Evolutionary conservation across 2,113 vertebrate species (phyloP).

Genomic region (Scalopus aquaticus): DNA sequence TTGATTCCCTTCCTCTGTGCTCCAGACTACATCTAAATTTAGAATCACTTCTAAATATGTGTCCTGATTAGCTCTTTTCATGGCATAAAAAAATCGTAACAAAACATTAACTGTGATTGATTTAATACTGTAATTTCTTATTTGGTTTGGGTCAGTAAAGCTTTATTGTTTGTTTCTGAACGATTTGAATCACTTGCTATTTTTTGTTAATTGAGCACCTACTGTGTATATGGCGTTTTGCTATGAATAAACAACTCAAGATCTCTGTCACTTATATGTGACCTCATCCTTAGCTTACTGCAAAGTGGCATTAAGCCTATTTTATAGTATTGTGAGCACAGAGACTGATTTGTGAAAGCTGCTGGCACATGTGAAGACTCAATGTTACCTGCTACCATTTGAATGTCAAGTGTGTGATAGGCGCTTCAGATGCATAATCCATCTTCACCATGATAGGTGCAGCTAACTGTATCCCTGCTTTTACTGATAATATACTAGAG

Average conservation of each 20-base stretch:
- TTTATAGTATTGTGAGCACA: not conserved
- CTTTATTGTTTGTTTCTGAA: conserved; percentile 6
- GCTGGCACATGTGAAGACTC: not conserved
- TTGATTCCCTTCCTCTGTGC: not conserved
- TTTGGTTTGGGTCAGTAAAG: not conserved
- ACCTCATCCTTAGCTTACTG: not conserved
- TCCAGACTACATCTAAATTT: conserved; percentile 1
- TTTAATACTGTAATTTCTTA: not conserved
- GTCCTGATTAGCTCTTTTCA: not conserved
- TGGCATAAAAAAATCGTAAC: not conserved
- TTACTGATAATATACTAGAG: not conserved
- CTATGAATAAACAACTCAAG: not conserved
- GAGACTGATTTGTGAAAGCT: conserved; percentile 29
- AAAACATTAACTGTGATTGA: not conserved
- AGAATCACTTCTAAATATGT: not conserved
- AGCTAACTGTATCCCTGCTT: not conserved
- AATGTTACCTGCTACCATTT: not conserved
- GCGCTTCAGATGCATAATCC: not conserved
- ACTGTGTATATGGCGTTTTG: not conserved
- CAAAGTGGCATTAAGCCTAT: not conserved
- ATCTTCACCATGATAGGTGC: not conserved
- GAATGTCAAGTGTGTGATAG: not conserved
- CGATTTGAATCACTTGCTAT: not conserved
- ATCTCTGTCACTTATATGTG: not conserved
- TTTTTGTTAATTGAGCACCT: not conserved